Conservation (phyloP, 2,888 invertebrate genomes). For the Pardosa pseudoannulata region DNA sequence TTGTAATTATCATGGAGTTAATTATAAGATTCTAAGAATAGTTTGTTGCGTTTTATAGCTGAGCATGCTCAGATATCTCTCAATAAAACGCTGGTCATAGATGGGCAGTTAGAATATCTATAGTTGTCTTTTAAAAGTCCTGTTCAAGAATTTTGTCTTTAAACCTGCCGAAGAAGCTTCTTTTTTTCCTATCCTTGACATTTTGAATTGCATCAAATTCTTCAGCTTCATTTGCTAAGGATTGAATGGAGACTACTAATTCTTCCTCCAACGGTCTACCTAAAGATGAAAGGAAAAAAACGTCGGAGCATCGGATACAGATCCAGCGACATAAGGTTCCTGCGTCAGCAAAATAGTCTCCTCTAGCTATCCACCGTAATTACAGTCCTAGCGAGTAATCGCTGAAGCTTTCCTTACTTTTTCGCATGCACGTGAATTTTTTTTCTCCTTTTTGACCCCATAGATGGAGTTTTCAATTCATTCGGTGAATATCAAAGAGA, state of each 20-base stretch:
- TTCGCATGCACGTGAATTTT: neutral
- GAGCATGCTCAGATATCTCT: too few species aligned
- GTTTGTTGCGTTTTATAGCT: too few species aligned
- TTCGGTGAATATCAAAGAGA: slow-evolving; percentile 15
- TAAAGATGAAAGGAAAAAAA: slow-evolving; percentile 15
- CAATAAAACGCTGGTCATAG: too few species aligned
- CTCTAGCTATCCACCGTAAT: slow-evolving; percentile 20
- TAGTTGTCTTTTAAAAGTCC: too few species aligned
- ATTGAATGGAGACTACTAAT: neutral
- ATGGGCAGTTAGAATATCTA: too few species aligned
- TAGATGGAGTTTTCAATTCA: slow-evolving; percentile 15
- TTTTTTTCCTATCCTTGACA: neutral
- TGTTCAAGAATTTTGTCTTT: too few species aligned
- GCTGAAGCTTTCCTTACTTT: slow-evolving; percentile 23
- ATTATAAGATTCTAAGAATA: too few species aligned
- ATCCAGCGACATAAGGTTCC: neutral
- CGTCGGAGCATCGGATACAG: neutral
- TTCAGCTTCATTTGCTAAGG: neutral
- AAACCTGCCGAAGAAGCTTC: neutral
- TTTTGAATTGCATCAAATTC: slow-evolving; percentile 19
- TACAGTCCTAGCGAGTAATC: slow-evolving; percentile 29
- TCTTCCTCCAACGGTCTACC: neutral
- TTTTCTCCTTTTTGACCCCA: neutral
- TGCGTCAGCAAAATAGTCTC: slow-evolving; percentile 28
- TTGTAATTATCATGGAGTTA: too few species aligned